These are phyloP conservation scores for Siniperca chuatsi DNA, from an alignment of 2,113 vertebrate genomes.

Conservation along the genomic window DNA sequence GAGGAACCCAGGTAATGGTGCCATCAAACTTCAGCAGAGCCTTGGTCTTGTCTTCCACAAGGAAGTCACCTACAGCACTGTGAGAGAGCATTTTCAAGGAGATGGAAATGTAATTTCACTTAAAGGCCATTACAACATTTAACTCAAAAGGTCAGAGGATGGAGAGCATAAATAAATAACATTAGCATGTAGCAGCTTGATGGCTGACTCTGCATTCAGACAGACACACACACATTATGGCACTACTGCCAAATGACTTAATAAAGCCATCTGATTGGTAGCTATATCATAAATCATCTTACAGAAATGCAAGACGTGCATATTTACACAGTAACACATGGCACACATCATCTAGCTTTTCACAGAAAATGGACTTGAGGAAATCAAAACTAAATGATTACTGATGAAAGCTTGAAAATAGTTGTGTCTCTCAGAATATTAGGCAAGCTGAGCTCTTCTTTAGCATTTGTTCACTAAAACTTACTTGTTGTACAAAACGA, in stretches of 20 bases:
- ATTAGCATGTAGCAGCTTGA: background rate
- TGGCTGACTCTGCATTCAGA: background rate
- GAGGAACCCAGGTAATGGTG: constrained; percentile 93
- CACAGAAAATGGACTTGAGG: background rate
- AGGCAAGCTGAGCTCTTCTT: background rate
- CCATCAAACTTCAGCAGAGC: constrained; percentile 92
- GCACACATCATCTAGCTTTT: background rate
- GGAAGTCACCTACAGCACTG: constrained; percentile 95
- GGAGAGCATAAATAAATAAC: background rate
- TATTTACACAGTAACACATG: background rate
- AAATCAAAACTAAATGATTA: too few relatives aligned
- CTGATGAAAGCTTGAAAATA: background rate
- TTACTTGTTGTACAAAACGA: constrained; percentile 97
- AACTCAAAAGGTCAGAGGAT: constrained; percentile 35
- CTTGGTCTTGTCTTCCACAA: constrained; percentile 94
- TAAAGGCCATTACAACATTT: constrained; percentile 41
- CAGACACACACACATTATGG: background rate
- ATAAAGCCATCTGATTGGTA: background rate
- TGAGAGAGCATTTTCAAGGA: constrained; percentile 6
- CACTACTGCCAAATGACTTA: background rate
- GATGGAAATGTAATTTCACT: constrained; percentile 29
- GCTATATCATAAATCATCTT: background rate
- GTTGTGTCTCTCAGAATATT: background rate
- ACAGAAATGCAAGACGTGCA: background rate
- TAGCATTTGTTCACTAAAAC: constrained; percentile 45